Conservation (phyloP, 1,140 invertebrate genomes). For the Aphidius ervi region DNA sequence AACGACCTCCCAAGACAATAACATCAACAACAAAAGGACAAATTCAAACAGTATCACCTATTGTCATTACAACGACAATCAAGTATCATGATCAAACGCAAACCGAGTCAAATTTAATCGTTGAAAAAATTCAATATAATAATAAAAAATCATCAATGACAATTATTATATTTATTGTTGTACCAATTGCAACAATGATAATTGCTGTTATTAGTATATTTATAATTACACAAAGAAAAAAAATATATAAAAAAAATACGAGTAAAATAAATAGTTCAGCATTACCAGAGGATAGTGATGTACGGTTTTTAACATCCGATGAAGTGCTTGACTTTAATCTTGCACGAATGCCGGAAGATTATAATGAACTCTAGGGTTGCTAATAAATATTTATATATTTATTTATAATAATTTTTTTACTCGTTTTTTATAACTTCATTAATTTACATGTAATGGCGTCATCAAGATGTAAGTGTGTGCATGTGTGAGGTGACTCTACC, state of each 20-base stretch:
- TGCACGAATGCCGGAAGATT: conserved; percentile 42
- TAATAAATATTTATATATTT: not conserved
- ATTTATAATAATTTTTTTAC: not conserved
- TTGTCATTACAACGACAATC: not conserved
- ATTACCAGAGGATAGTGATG: conserved; percentile 55
- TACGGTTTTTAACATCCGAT: conserved; percentile 56
- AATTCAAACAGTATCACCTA: too few species aligned
- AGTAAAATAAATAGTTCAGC: conserved; percentile 34
- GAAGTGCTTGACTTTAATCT: conserved; percentile 56
- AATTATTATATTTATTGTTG: conserved; percentile 30
- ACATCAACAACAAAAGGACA: not conserved
- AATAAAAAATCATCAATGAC: conserved; percentile 28
- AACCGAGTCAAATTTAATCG: not conserved
- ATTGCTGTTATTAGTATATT: conserved; percentile 23
- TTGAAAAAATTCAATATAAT: conserved; percentile 5
- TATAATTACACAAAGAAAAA: conserved; percentile 33
- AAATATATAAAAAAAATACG: conserved; percentile 32
- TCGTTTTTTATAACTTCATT: not conserved
- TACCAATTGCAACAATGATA: conserved; percentile 29
- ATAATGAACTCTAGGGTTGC: conserved; percentile 31
- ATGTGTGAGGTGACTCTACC: too few species aligned
- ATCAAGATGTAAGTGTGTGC: too few species aligned
- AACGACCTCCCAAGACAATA: conserved; percentile 4
- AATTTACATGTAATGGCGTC: not conserved
- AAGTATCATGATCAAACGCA: too few species aligned